Conservation (phyloP, 2,797 vertebrate genomes). For the Hylomyscus alleni region DNA sequence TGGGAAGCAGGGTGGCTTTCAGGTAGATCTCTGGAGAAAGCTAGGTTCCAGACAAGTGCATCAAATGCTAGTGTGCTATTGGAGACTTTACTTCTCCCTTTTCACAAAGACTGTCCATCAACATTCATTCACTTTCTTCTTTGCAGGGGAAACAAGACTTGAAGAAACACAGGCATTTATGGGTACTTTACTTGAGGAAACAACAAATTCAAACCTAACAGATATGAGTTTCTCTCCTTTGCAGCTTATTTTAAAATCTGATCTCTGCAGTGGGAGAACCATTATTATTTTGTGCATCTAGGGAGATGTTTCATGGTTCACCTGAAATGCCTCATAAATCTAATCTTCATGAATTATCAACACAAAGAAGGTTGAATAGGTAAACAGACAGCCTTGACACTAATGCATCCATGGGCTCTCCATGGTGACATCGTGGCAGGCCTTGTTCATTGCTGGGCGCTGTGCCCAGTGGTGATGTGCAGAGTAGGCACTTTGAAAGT, state of each 20-base stretch:
- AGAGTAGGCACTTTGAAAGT: not conserved
- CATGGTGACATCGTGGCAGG: not conserved
- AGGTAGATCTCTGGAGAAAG: slow-evolving; percentile 10
- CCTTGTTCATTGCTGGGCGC: not conserved
- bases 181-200: slow-evolving; percentile 2
- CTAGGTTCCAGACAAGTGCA: not conserved
- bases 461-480: not conserved
- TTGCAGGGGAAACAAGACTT: not conserved
- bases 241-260: slow-evolving; percentile 13
- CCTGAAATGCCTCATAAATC: not conserved
- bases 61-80: slow-evolving; percentile 65
- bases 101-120: slow-evolving; percentile 51
- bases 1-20: not conserved
- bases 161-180: not conserved
- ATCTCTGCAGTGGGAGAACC: not conserved
- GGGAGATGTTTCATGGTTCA: not conserved
- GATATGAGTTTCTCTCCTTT: not conserved
- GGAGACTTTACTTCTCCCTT: slow-evolving; percentile 72
- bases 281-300: not conserved
- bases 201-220: slow-evolving; percentile 55
- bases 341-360: not conserved
- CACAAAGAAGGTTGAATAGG: not conserved
- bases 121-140: slow-evolving; percentile 46
- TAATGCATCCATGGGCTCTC: not conserved
- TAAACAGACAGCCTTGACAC: not conserved